Evolutionary conservation across 1,140 invertebrate genomes (phyloP).

Genomic region (Cydia splendana): DNA sequence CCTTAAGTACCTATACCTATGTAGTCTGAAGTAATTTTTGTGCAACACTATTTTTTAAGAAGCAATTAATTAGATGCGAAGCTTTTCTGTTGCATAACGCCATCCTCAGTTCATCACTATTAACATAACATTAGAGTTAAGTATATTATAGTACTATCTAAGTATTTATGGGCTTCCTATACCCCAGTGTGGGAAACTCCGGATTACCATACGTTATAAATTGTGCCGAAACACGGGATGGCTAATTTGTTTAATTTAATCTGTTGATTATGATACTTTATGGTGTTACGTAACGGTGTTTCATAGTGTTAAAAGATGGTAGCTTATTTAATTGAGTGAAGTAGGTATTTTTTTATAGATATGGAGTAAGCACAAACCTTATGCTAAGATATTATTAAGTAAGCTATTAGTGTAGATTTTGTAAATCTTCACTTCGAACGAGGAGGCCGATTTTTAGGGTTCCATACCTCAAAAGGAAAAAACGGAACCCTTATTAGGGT

Average conservation of each 20-base stretch:
- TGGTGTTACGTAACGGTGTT: not conserved
- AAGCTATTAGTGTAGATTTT: no score
- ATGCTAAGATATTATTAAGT: not conserved
- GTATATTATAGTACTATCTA: conserved; percentile 17
- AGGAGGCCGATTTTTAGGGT: no score
- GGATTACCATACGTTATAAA: conserved; percentile 21
- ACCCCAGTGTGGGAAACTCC: conserved; percentile 13
- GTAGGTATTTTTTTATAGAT: not conserved
- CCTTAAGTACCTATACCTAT: no score
- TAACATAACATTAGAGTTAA: conserved; percentile 29
- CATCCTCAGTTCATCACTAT: conserved; percentile 10
- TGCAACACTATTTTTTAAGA: no score
- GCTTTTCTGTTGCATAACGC: not conserved
- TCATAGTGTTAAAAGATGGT: not conserved
- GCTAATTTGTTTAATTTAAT: conserved; percentile 16
- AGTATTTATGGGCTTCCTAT: conserved; percentile 22
- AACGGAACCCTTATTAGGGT: no score
- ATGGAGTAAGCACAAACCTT: not conserved
- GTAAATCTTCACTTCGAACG: no score
- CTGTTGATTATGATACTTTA: conserved; percentile 1
- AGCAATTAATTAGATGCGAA: not conserved
- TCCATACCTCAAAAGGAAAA: no score
- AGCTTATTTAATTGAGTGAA: not conserved
- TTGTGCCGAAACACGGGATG: not conserved
- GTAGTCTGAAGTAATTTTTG: no score